phyloP scores from a whole-genome alignment of 2,797 vertebrate species.

The Dendrocincla fuliginosa region DNA sequence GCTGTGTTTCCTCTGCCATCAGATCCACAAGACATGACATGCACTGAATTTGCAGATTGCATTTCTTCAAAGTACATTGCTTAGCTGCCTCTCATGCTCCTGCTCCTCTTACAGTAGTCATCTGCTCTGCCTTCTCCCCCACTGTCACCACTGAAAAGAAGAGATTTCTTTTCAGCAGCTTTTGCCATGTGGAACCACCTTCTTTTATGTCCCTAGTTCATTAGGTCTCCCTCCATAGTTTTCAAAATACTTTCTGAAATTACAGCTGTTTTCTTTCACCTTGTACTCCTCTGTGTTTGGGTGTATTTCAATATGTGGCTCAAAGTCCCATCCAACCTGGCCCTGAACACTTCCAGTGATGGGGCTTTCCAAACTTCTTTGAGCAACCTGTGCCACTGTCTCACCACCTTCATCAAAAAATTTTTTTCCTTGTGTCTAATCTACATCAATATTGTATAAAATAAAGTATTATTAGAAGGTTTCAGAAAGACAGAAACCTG shows the following conservation, averaged over 20 bases:
- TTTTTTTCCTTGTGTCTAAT: background rate
- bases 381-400: background rate
- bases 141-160: background rate
- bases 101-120: background rate
- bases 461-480: background rate
- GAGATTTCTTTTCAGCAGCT: background rate
- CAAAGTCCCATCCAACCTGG: background rate
- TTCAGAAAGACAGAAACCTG: background rate
- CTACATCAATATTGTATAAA: background rate
- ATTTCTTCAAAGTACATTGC: conserved; percentile 8
- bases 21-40: background rate
- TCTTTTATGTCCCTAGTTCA: background rate
- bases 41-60: background rate
- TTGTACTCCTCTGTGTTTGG: background rate
- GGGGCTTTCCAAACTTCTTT: background rate
- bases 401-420: background rate
- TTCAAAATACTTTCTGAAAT: background rate
- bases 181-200: background rate
- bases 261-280: background rate
- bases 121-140: background rate
- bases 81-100: background rate
- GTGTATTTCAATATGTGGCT: background rate
- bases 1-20: background rate
- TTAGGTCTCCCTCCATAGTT: background rate
- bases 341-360: background rate